Percentiles rank a stretch among this genome's conserved stretches.
phyloP scores from a whole-genome alignment of 2,113 vertebrate species.

The Brachypodius melanocephalos region DNA sequence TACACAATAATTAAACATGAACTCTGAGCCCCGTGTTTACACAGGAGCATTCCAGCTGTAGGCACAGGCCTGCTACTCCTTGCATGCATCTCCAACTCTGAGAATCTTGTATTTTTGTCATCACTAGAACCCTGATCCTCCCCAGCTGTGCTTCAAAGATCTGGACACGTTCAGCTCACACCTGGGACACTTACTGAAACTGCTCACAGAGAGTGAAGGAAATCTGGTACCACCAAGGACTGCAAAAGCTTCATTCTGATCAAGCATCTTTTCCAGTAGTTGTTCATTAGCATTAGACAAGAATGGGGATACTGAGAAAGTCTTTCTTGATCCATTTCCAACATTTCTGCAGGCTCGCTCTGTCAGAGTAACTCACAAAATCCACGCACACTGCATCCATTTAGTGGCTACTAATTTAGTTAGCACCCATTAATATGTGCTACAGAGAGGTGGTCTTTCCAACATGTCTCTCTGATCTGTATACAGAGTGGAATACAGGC shows the following conservation, averaged over 20 bases:
- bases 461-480: not conserved
- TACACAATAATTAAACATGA: not conserved
- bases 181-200: not conserved
- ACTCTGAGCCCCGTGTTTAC: not conserved
- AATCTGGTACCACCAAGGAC: not conserved
- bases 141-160: not conserved
- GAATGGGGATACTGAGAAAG: not conserved
- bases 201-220: not conserved
- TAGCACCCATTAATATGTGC: not conserved
- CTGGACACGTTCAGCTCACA: not conserved
- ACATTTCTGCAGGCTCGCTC: not conserved
- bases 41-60: not conserved
- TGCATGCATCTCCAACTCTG: not conserved
- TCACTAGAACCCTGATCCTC: not conserved
- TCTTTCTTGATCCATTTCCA: not conserved
- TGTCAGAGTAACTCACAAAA: not conserved
- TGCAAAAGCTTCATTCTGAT: not conserved
- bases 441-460: not conserved
- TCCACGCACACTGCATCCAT: not conserved
- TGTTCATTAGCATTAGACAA: not conserved
- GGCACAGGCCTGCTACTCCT: not conserved
- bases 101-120: not conserved
- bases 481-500: not conserved
- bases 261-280: not conserved
- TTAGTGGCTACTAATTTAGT: not conserved